Conservation (phyloP, 2,797 vertebrate species). For the Pangasius krempfi region DNA sequence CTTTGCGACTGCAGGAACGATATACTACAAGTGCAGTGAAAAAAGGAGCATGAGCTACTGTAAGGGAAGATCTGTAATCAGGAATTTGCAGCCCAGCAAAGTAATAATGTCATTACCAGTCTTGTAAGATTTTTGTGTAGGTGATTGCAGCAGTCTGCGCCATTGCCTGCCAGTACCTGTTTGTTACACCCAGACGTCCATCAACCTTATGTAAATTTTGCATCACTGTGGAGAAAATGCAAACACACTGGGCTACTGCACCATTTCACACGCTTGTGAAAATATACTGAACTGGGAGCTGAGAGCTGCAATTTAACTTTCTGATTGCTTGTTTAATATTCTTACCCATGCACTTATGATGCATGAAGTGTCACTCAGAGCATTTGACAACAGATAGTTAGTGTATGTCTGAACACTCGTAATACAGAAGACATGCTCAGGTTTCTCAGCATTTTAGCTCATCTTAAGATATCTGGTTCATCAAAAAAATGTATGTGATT, state of each 20-base stretch:
- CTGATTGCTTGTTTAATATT: background rate
- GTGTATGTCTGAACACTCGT: background rate
- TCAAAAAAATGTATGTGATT: background rate
- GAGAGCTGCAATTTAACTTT: background rate
- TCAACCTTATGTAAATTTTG: background rate
- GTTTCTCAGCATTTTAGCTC: background rate
- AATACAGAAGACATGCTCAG: background rate
- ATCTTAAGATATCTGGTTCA: background rate
- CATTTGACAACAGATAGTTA: no score
- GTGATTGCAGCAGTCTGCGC: conserved; percentile 22
- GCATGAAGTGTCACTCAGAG: background rate
- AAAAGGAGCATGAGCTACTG: background rate
- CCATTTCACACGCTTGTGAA: background rate
- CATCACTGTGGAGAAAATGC: background rate
- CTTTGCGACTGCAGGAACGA: background rate
- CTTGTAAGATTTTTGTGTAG: conserved; percentile 25
- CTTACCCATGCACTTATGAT: background rate
- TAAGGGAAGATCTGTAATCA: background rate
- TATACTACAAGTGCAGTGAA: background rate
- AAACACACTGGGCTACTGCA: background rate
- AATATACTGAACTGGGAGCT: background rate
- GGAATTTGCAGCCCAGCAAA: background rate
- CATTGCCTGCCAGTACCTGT: background rate
- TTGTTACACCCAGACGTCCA: conserved; percentile 26
- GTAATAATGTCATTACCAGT: background rate